phyloP scores from a whole-genome alignment of 2,113 vertebrate genomes.

The Piliocolobus tephrosceles region DNA sequence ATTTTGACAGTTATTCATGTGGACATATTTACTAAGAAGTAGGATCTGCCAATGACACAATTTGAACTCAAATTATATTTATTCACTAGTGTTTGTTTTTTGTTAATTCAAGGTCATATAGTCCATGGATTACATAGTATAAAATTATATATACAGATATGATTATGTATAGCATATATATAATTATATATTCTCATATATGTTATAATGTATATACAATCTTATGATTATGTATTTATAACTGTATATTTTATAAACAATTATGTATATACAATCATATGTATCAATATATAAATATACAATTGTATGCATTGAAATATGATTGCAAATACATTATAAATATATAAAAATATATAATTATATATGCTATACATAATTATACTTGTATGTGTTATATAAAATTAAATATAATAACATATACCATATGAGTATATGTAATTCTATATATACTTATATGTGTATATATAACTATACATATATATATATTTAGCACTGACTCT shows the following conservation, averaged over 20 bases:
- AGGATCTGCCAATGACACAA: background rate
- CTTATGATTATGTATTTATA: background rate
- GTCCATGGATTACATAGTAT: background rate
- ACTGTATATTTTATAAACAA: background rate
- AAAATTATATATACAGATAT: background rate
- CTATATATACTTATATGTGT: background rate
- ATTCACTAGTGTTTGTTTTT: background rate
- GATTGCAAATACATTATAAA: background rate
- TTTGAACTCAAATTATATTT: background rate
- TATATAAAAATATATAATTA: background rate
- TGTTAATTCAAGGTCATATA: background rate
- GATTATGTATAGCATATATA: background rate
- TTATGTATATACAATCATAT: background rate
- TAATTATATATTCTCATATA: background rate
- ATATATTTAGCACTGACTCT: background rate
- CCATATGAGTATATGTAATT: background rate
- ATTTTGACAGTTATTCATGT: background rate
- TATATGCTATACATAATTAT: background rate
- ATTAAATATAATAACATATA: background rate
- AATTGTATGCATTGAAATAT: background rate
- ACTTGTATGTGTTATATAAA: background rate
- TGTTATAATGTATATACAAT: background rate
- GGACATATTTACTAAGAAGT: background rate
- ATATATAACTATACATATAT: background rate
- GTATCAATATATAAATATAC: background rate